Evolutionary conservation across 2,888 invertebrate species (phyloP), one percentile per base, ranked within the genome.

Genomic region (Aspidiotus destructor): DNA sequence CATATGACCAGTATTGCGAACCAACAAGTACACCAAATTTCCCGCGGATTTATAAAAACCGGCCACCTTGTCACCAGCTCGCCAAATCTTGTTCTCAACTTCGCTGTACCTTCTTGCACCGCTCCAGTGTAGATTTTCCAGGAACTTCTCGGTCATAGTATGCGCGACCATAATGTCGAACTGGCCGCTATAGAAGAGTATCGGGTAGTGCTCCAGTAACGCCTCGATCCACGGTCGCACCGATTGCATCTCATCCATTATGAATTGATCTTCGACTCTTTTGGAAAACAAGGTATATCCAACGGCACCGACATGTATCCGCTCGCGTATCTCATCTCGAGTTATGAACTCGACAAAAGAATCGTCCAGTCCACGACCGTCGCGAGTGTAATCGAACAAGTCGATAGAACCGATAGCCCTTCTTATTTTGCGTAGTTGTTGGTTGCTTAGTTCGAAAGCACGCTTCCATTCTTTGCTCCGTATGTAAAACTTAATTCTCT

Each of bases 121-220:
- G n/a, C 17, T 17, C 55, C 55, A 54, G 13, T 54, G 13, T 17
- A 54, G 55, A 54, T 54, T 9, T 17, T 54, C 55, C 16, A 54
- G 6, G 2, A 54, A 15, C 2, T 13, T 9, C 9, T 54, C 55
- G 9, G 55, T 54, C 55, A 16, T 15, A 15, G 15, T 9, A 17
- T 54, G 55, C n/a, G 55, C 16, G 3, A 54, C 17, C 55, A 54
- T 17, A 7, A 54, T 13, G n/a, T 54, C 55, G 55, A 13, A n/a
- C 5, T 54, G 55, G 55, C 55, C 55, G n/a, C 16, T 17, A 8
- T 54, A 54, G 16, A 54, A 16, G 16, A 54, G 55, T 17, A 54
- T 8, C n/a, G 9, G 15, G 55, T 54, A 54, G n/a, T 17, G 16
- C 55, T 16, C 9, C 55, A 54, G n/a, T 8, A 9, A 13, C n/a